These are phyloP conservation scores for Scaptomyza hsui DNA, from an alignment of 1,140 invertebrate species.

Conservation along the genomic window DNA sequence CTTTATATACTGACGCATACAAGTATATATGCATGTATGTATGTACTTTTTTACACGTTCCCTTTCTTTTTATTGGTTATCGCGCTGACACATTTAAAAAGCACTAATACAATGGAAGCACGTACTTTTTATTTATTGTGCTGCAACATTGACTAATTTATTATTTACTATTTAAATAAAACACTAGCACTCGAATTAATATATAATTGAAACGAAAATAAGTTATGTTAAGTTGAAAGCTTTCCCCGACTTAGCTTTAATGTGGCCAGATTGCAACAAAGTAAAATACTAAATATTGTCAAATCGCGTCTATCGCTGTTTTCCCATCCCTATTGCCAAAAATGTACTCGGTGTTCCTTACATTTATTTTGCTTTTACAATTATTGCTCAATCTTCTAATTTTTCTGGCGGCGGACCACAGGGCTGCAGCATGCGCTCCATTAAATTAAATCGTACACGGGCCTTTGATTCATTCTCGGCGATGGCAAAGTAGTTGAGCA, in stretches of 20 bases:
- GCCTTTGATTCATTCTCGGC: conserved; percentile 98
- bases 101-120: conserved; percentile 5
- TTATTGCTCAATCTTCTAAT: conserved; percentile 92
- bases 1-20: conserved; percentile 36
- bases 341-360: conserved; percentile 8
- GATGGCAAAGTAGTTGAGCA: conserved; percentile 96
- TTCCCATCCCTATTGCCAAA: conserved; percentile 8
- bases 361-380: conserved; percentile 29
- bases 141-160: conserved; percentile 30
- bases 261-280: neutral
- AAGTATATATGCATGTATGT: conserved; percentile 6
- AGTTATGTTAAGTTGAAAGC: conserved; percentile 45
- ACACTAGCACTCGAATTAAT: conserved; percentile 40
- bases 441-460: conserved; percentile 96
- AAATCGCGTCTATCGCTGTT: neutral
- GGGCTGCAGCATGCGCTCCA: conserved; percentile 99
- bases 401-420: conserved; percentile 99
- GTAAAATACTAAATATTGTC: conserved; percentile 8
- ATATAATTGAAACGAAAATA: conserved; percentile 55
- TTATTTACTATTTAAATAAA: conserved; percentile 43
- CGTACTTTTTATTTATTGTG: conserved; percentile 27
- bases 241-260: conserved; percentile 20
- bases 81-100: conserved; percentile 12
- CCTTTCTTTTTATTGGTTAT: conserved; percentile 16
- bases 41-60: conserved; percentile 35